Evolutionary conservation across 2,113 vertebrate species (phyloP).

Genomic region (Phalacrocorax aristotelis): DNA sequence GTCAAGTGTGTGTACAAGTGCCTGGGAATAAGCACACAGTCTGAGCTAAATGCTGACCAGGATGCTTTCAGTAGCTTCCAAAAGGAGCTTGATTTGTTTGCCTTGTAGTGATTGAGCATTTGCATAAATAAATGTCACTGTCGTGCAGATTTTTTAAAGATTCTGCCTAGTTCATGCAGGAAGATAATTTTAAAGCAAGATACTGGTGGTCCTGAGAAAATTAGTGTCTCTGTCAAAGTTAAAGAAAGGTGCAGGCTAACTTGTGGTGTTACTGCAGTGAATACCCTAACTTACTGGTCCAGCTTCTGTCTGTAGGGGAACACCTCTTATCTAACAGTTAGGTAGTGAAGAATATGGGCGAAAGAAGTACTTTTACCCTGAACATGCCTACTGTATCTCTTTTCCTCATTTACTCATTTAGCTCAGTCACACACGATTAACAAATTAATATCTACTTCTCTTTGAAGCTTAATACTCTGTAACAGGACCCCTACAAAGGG

Average conservation of each 20-base stretch:
- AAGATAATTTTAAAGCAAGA: background rate
- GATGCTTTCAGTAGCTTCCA: background rate
- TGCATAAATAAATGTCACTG: background rate
- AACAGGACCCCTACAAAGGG: background rate
- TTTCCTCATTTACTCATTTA: background rate
- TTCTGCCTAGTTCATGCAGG: background rate
- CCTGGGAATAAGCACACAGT: background rate
- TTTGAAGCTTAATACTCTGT: background rate
- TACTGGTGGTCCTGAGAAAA: background rate
- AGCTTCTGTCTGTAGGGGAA: background rate
- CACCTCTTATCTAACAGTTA: background rate
- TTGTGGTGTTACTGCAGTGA: background rate
- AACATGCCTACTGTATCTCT: background rate
- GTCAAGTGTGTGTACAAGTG: background rate
- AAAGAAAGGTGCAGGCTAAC: background rate
- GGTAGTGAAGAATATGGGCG: background rate
- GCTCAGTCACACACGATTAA: background rate
- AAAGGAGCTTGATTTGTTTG: background rate
- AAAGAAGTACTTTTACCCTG: background rate
- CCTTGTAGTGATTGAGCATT: background rate
- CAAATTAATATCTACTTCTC: background rate
- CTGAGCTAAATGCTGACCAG: background rate
- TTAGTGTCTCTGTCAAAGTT: rapidly evolving
- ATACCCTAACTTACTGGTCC: background rate
- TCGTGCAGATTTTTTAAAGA: background rate